Base-by-base conservation (phyloP, 2,113 vertebrate species). In the Genyomyrus donnyi region DNA sequence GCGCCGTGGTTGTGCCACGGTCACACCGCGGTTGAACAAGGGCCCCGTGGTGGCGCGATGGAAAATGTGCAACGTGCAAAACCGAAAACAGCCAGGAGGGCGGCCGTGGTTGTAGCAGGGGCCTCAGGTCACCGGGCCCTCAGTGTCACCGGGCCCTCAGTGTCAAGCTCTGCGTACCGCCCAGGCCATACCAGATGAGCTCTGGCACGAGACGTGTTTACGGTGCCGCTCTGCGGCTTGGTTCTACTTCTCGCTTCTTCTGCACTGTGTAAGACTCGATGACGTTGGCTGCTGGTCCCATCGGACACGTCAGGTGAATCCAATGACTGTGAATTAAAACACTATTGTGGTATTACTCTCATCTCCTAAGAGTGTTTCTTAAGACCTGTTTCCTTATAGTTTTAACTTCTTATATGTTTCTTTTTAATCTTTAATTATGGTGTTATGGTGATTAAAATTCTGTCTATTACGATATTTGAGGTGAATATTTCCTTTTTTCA, bases 301-400 rank as follows among this genome's bases (percentile, higher is more conserved):
- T 88, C 53, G 89, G 90, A 88, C 90, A 77, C 90, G 88, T 90
- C 92, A 90, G 91, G 91, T 93, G 91, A 74, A 92, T 92, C 88
- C 91, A 90, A 92, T 85, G 58, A 93, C 93, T 93, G 92, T 92
- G 91, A 92, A 92, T 91, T 92, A 93, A 93, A 91, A 24, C 85
- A 84, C 80, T 90, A 91, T 91, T 91, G 86, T 87, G 92, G 90
- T 88, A 90, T 50, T 88, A 53, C 89, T 90, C 50, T 52, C 39
- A 87, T 42, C 42, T 52, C 84, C 17, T 19, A 24, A 66, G 39
- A 85, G 50, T 87, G 49, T 39, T 70, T 89, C 74, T 89, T 90
- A 88, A 49, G 39, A 85, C 35, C 42, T 27, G 45, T 85, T 85
- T 50, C n/a, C 27, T 53, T 31, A 11, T 35, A 35, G 24, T 48